These are phyloP conservation scores for Smittia sp. DNA, from an alignment of 2,888 invertebrate species.

Conservation along the genomic window DNA sequence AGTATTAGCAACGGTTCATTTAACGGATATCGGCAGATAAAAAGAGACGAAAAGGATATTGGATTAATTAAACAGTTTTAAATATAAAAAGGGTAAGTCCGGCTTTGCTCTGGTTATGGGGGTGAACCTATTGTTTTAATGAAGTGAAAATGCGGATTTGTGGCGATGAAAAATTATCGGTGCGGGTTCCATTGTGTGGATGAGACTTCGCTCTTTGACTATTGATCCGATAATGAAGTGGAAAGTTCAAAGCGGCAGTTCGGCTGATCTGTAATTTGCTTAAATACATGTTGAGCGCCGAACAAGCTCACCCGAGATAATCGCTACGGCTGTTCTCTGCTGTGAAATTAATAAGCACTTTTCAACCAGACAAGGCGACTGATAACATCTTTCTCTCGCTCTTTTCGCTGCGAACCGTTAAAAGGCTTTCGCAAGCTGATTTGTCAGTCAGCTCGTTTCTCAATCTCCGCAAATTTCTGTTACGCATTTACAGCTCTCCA, in stretches of 20 bases:
- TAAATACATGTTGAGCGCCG: neutral
- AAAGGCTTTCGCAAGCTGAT: constrained; percentile 5
- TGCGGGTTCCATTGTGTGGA: constrained; percentile 2
- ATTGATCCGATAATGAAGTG: constrained; percentile 1
- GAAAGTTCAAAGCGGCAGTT: too few species aligned
- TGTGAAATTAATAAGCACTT: constrained; percentile 33
- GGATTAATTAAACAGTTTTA: constrained; percentile 37
- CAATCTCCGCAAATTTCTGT: neutral
- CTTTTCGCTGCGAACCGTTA: neutral
- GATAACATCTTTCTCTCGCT: neutral
- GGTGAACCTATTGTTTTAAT: constrained; percentile 34
- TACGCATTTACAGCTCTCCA: too few species aligned
- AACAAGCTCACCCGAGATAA: neutral
- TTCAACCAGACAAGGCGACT: neutral
- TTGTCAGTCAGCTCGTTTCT: constrained; percentile 15
- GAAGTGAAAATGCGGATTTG: constrained; percentile 37
- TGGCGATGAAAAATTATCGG: constrained; percentile 29
- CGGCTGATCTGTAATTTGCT: neutral
- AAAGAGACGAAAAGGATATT: constrained; percentile 32
- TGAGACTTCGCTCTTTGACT: neutral
- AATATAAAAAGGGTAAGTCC: constrained; percentile 30
- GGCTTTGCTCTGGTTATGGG: neutral
- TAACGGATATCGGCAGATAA: constrained; percentile 23
- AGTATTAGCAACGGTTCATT: constrained; percentile 37
- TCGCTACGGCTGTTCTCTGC: constrained; percentile 14